phyloP scores from a whole-genome alignment of 2,888 invertebrate species.

The Dermolepida albohirtum region DNA sequence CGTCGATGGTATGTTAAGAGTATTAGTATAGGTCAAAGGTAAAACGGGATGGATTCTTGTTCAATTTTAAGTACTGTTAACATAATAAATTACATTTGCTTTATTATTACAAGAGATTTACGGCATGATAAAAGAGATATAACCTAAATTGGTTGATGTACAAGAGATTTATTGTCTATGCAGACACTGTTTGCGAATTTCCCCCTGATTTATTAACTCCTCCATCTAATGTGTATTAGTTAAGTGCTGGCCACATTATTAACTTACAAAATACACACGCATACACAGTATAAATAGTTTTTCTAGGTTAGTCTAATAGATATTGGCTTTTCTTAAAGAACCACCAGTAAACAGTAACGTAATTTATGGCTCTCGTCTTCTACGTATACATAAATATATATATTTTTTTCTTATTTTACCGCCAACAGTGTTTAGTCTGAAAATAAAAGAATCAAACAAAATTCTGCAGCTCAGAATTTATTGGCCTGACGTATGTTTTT shows the following conservation, averaged over 20 bases:
- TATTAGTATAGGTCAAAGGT: not conserved
- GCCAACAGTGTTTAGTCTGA: conserved; percentile 29
- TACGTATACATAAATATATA: not conserved
- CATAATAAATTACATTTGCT: not conserved
- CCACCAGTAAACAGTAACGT: not conserved
- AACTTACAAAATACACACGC: not conserved
- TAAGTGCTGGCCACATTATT: not conserved
- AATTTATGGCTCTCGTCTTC: conserved; percentile 4
- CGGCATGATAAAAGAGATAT: conserved; percentile 23
- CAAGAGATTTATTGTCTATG: conserved; percentile 21
- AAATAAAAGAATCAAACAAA: conserved; percentile 22
- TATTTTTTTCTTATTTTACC: conserved; percentile 9
- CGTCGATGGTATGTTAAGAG: no score
- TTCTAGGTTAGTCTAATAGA: conserved; percentile 23
- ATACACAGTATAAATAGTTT: conserved; percentile 14
- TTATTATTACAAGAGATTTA: conserved; percentile 17
- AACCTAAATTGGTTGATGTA: conserved; percentile 25
- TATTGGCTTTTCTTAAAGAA: conserved; percentile 8
- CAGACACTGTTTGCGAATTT: conserved; percentile 1
- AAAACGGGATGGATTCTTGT: not conserved
- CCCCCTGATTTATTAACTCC: conserved; percentile 23
- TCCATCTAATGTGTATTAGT: conserved; percentile 3
- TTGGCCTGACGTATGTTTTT: conserved; percentile 6
- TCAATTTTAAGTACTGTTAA: not conserved
- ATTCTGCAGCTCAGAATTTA: conserved; percentile 10